phyloP scores from a whole-genome alignment of 2,797 vertebrate genomes.

The Onychomys torridus region DNA sequence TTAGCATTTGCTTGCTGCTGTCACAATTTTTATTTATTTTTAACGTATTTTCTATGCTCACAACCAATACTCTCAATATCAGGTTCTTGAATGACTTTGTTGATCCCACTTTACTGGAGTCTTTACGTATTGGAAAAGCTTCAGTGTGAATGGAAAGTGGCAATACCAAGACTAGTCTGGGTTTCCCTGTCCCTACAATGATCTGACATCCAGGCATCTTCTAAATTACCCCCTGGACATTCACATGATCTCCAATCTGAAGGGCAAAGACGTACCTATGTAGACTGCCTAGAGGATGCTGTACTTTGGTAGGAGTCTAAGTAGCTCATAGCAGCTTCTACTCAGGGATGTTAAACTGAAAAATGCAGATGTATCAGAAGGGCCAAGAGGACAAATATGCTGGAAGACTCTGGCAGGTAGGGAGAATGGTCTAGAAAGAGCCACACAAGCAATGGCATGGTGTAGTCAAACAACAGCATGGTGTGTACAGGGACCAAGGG shows the following conservation, averaged over 20 bases:
- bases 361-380: neutral
- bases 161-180: neutral
- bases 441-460: neutral
- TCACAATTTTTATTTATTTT: slow-evolving; percentile 33
- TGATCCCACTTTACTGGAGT: neutral
- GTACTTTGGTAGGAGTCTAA: neutral
- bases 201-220: slow-evolving; percentile 4
- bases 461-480: neutral
- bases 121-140: neutral
- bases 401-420: neutral
- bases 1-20: slow-evolving; percentile 6
- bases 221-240: neutral
- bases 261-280: neutral
- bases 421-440: neutral
- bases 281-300: neutral
- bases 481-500: fast-evolving
- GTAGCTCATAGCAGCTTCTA: neutral
- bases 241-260: neutral
- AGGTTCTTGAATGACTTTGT: neutral
- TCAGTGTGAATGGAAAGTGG: neutral
- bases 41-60: neutral
- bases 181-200: neutral
- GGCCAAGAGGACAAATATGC: neutral
- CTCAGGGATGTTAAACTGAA: neutral
- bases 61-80: neutral